Evolutionary conservation across 2,888 invertebrate species (phyloP), one percentile per base, ranked within the genome.

Genomic region (Eristalis tenax): DNA sequence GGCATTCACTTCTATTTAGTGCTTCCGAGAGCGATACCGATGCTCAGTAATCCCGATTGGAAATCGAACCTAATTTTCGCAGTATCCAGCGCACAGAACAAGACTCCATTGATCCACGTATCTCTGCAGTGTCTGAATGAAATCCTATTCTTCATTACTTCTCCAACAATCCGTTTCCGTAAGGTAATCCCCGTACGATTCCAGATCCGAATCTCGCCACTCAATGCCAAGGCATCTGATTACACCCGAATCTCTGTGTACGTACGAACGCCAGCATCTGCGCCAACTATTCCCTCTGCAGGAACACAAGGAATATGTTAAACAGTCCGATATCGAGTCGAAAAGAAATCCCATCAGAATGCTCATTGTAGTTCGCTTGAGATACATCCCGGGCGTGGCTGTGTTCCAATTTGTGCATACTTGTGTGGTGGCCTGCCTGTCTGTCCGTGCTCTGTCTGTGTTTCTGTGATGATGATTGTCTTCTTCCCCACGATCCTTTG

Each of bases 271-370:
- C 6, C 6, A n/a, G 50, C 40, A 15, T 43, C 13, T 43, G 43
- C 4, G 43, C 43, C 43, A n/a, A 15, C 43, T 15, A 18, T 28
- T 70, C 57, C 26, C 66, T 57, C 69, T 43, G 61, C 50, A 0
- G 63, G 71, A 66, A 77, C 76, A 15, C 71, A 43, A 69, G 43
- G 71, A 85, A 76, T 76, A 85, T 85, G 84, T 80, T 73, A 85
- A 85, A 73, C 84, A 80, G 80, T 73, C 71, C 80, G 84, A 77
- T 64, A 75, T 76, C 73, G 70, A 75, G 75, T 75, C 61, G 80
- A 84, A 81, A 68, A 66, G 69, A 84, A 84, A 80, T 80, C 84
- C 76, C 76, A 76, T 80, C 71, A 76, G 84, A 76, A 71, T 85
- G 84, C 71, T 80, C 68, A 68, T 84, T 80, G 76, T 84, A 73